Conservation (phyloP, 1,140 invertebrate genomes). For the Micrasema minimum region DNA sequence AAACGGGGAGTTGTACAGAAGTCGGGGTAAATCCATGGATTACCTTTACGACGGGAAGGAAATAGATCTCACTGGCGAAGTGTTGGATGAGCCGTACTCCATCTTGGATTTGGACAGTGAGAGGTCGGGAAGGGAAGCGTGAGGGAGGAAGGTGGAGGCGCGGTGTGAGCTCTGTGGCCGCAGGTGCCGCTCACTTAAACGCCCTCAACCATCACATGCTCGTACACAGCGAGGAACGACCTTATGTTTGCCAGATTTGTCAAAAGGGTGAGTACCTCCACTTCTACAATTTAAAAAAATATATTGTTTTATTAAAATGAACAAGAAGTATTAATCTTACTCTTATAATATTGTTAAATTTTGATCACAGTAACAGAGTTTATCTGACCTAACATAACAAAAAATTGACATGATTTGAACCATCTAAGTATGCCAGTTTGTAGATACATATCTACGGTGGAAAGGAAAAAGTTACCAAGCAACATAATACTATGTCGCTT, state of each 20-base stretch:
- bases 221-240: slow-evolving; percentile 51
- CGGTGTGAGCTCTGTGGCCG: slow-evolving; percentile 40
- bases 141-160: slow-evolving; percentile 34
- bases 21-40: slow-evolving; percentile 21
- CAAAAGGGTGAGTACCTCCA: slow-evolving; percentile 40
- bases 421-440: no score
- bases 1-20: slow-evolving; percentile 28
- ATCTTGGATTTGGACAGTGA: slow-evolving; percentile 14
- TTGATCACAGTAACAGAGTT: no score
- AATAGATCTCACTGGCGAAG: slow-evolving; percentile 19
- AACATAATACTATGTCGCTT: no score
- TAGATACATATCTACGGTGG: no score
- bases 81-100: slow-evolving; percentile 4
- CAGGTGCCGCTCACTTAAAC: slow-evolving; percentile 47
- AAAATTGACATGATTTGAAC: no score
- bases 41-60: slow-evolving; percentile 25
- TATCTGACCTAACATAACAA: no score
- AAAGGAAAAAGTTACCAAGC: no score
- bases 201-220: slow-evolving; percentile 52
- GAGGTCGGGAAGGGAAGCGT: slow-evolving; percentile 6
- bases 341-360: no score
- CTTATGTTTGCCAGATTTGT: slow-evolving; percentile 49
- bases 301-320: no score
- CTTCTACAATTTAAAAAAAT: no score
- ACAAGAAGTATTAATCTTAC: no score